Base-by-base conservation (phyloP, 2,888 invertebrate species). In the Oxyscelio sp. region DNA sequence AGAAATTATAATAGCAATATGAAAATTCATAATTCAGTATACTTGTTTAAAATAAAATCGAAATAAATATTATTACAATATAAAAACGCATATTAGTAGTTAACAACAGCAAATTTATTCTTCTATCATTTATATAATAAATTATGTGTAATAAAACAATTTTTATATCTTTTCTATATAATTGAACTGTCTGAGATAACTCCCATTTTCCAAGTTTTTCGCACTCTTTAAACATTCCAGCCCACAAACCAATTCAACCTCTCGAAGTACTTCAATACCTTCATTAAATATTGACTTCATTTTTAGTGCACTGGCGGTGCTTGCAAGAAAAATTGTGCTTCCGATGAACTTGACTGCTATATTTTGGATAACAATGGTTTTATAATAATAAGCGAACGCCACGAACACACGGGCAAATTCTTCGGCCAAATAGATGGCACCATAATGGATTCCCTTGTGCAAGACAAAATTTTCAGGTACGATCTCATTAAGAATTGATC, bases 361-460 rank as follows among this genome's bases (percentile, higher is more conserved):
- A 97, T 99, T 38, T 95, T 99, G 73, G 99, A 99, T 92, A 98
- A 99, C 94, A 98, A 98, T 93, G 99, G 99, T 13, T 99, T 98
- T 93, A 97, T 99, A 65, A 97, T 99, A 66, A 96, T 98, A 43
- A 98, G 98, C 0, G 98, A 98, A 94, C 97, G 97, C 87, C 95
- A 96, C 34, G 96, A 97, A 48, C 97, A 98, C 90, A 98, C 98
- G 0, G 99, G 99, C 0, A 96, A 97, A 91, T 99, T 99, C 94
- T 99, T 99, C 91, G 99, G 99, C 0, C 98, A 98, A 94, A 97
- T 98, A 48, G 98, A 99, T 93, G 98, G 98, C 19, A 98, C 98
- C 13, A 98, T 98, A 83, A 98, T 98, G 98, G 98, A 98, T 94
- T 98, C 98, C 0, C 94, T 98, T 66, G 98, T 98, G 0, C 98